Evolutionary conservation across 1,140 invertebrate species (phyloP), one percentile per base, ranked within the genome.

Genomic region (Ladona fulva): DNA sequence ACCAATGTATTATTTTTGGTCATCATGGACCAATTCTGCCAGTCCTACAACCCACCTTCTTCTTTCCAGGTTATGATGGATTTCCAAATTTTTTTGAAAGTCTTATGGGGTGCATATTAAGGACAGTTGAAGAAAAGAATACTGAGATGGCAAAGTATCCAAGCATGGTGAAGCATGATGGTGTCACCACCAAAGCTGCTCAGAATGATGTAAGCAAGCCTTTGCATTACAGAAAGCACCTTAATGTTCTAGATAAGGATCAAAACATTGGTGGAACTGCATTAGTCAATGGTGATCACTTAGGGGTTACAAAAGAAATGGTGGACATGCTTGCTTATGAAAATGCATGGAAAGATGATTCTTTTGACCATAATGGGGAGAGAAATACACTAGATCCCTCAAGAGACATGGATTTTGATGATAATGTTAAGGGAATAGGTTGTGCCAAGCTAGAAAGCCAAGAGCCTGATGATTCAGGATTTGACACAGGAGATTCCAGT

Each of bases 81-180:
- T 94, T 93, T 83, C 91, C 92, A 19, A 89, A 95, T 83, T 95
- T 95, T 84, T 93, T 92, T 81, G 87, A 90, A 78, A 87, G 90
- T 80, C 84, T 94, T n/a, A 84, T 92, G 77, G 86, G 89, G 75
- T 90, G 87, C 79, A 89, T 93, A 79, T 87, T 89, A 80, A 88
- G 89, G 75, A 85, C 85, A 75, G 81, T 89, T 0, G 80, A 78
- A 1, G 80, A 84, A 16, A 80, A 80, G 37, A 83, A 78, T 73
- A 52, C 76, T 16, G 78, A 76, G 0, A 80, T 74, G 78, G 66
- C 81, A 82, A 78, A 82, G 79, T 78, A n/a, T 79, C 75, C 29
- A 81, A 81, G 76, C 80, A 87, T 78, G 80, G 78, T 66, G 52
- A 3, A 37, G 29, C 3, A 37, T 66, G 52, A 66, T 22, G n/a